phyloP scores from a whole-genome alignment of 2,888 invertebrate genomes.

The Stenolophus ochropezus region DNA sequence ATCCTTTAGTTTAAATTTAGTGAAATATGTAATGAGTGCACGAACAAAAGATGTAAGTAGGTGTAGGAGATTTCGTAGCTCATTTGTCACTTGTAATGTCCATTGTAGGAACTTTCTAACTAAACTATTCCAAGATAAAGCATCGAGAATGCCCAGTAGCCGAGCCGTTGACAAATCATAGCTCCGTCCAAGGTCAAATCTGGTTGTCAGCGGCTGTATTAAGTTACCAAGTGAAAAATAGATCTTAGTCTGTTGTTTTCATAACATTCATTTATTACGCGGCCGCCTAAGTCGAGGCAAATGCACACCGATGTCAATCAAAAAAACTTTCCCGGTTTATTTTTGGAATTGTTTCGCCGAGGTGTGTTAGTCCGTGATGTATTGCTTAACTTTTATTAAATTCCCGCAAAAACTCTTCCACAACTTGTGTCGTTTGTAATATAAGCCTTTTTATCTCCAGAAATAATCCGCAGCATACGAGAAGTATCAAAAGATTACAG shows the following conservation, averaged over 20 bases:
- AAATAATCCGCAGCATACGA: not conserved
- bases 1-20: not conserved
- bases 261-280: conserved; percentile 57
- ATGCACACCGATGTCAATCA: conserved; percentile 39
- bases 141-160: conserved; percentile 39
- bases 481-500: not conserved
- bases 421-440: not conserved
- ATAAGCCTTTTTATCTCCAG: not conserved
- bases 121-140: not conserved
- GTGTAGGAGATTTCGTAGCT: conserved; percentile 3
- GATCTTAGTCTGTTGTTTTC: conserved; percentile 55
- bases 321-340: conserved; percentile 33
- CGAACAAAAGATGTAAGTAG: conserved; percentile 25
- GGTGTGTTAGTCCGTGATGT: not conserved
- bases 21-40: conserved; percentile 19
- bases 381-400: conserved; percentile 23
- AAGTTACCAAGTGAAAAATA: conserved; percentile 58
- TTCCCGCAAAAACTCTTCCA: not conserved
- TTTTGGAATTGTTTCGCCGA: conserved; percentile 15
- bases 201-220: conserved; percentile 47
- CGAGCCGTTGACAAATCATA: conserved; percentile 41
- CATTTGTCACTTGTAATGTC: conserved; percentile 41
- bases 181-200: conserved; percentile 36
- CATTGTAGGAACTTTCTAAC: conserved; percentile 42
- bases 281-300: not conserved